Conservation (phyloP, 2,113 vertebrate species). For the Kryptolebias marmoratus region DNA sequence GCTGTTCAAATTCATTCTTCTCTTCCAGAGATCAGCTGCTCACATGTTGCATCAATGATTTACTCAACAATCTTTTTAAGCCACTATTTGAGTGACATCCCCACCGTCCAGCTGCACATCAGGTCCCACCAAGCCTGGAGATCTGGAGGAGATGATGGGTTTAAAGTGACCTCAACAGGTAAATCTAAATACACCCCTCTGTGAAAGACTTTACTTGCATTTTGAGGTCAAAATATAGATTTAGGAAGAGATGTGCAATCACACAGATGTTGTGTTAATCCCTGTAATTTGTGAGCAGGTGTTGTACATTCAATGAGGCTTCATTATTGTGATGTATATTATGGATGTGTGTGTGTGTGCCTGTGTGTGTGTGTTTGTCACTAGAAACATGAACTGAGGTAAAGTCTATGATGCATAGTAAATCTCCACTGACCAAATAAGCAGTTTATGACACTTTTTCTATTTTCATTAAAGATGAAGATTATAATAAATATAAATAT, state of each 20-base stretch:
- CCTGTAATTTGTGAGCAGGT: constrained; percentile 12
- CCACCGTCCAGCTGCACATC: neutral
- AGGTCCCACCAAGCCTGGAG: neutral
- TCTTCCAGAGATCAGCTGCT: constrained; percentile 39
- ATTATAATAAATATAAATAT: too few relatives aligned
- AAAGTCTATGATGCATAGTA: constrained; percentile 26
- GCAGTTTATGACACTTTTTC: neutral
- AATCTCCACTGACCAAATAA: neutral
- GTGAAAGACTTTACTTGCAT: neutral
- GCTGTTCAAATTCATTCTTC: too few relatives aligned
- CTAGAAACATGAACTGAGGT: constrained; percentile 14
- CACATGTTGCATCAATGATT: constrained; percentile 5
- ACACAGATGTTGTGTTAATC: constrained; percentile 8
- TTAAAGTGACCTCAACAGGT: constrained; percentile 21
- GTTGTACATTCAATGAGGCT: neutral
- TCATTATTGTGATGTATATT: constrained; percentile 4
- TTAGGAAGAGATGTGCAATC: constrained; percentile 14
- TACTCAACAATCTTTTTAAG: neutral
- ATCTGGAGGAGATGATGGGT: constrained; percentile 7
- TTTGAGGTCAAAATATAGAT: constrained; percentile 6
- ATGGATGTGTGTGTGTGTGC: neutral
- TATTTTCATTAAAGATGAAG: neutral
- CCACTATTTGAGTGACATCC: neutral
- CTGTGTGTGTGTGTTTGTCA: constrained; percentile 5
- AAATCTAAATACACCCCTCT: neutral